Conservation (phyloP, 2,113 vertebrate genomes). For the Helogale parvula region DNA sequence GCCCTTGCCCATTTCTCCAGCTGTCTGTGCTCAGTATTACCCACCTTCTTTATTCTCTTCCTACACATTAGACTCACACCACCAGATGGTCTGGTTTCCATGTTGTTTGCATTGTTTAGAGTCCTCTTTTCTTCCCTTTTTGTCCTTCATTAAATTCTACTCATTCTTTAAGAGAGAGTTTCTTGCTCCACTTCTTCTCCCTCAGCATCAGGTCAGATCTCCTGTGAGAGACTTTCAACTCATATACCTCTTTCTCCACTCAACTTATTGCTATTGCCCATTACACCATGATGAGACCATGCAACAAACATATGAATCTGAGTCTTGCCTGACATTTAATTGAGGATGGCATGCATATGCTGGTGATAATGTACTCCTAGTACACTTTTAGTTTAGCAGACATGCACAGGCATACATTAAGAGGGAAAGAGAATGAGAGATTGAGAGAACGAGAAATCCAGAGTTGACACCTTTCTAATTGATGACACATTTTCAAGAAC, state of each 20-base stretch:
- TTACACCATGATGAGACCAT: not conserved
- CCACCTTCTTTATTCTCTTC: not conserved
- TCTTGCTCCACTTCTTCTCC: not conserved
- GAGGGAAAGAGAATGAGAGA: not conserved
- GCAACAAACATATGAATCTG: not conserved
- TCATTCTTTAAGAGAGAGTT: not conserved
- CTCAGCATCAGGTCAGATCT: not conserved
- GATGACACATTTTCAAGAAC: not conserved
- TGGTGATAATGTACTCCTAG: not conserved
- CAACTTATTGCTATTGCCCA: not conserved
- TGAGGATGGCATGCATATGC: not conserved
- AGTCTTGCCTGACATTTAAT: not conserved
- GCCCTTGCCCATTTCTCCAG: not conserved
- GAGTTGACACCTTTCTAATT: not conserved
- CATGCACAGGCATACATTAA: not conserved
- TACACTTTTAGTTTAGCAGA: not conserved
- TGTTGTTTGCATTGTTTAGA: not conserved
- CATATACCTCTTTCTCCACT: not conserved
- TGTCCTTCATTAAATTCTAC: not conserved
- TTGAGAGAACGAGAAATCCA: not conserved
- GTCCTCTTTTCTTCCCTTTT: not conserved
- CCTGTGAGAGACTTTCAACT: not conserved
- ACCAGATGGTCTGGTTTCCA: not conserved
- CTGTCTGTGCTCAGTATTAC: not conserved
- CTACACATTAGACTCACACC: accelerated